Percentiles rank a stretch among this genome's conserved stretches.
phyloP scores from a whole-genome alignment of 2,888 invertebrate species.

The Desoria tigrina region DNA sequence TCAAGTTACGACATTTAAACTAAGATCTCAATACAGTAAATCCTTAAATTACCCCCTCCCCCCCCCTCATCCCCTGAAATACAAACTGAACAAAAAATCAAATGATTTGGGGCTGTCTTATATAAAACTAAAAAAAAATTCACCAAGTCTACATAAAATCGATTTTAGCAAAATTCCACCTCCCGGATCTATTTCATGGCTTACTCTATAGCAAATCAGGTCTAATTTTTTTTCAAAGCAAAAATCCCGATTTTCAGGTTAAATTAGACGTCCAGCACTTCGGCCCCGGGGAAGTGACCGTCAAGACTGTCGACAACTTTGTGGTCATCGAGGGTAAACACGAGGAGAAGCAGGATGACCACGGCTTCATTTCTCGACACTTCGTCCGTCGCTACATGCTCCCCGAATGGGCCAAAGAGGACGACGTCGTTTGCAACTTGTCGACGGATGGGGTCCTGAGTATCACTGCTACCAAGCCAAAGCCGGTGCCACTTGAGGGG shows the following conservation, averaged over 20 bases:
- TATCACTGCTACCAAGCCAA: conserved; percentile 53
- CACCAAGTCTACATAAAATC: not conserved
- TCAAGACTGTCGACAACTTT: conserved; percentile 55
- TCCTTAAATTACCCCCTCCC: no score
- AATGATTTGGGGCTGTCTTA: no score
- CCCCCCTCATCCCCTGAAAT: no score
- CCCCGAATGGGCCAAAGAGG: conserved; percentile 56
- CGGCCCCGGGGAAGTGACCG: conserved; percentile 55
- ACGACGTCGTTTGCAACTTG: conserved; percentile 55
- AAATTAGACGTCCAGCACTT: conserved; percentile 55
- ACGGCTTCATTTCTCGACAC: conserved; percentile 54
- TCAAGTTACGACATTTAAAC: no score
- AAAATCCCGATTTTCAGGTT: conserved; percentile 36
- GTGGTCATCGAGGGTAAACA: conserved; percentile 56
- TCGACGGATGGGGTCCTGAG: conserved; percentile 55
- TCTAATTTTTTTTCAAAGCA: not conserved
- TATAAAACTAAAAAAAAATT: not conserved
- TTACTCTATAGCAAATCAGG: not conserved
- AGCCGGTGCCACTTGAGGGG: not conserved
- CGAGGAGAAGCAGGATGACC: conserved; percentile 52
- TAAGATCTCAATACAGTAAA: no score
- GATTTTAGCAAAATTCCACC: not conserved
- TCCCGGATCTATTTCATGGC: not conserved
- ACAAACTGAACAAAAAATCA: no score
- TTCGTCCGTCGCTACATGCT: conserved; percentile 55